Evolutionary conservation across 2,797 vertebrate species (phyloP).

Genomic region (Pyrocephalus nanus): DNA sequence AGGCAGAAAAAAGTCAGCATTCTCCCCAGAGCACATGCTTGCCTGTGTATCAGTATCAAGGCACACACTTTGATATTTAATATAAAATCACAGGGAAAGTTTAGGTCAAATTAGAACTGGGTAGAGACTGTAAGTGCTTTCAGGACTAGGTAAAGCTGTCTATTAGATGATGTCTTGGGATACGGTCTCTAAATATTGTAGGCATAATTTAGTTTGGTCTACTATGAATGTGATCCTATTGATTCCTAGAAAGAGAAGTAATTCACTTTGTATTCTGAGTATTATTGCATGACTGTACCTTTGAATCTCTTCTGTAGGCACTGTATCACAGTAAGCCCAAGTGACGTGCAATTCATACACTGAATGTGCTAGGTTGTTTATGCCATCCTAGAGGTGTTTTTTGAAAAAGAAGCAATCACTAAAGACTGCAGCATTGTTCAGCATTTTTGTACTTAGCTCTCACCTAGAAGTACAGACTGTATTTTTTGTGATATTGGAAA

Average conservation of each 20-base stretch:
- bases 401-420: background rate
- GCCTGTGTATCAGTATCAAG: background rate
- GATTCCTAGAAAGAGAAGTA: background rate
- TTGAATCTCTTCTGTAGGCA: background rate
- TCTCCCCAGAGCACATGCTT: background rate
- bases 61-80: background rate
- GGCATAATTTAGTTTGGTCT: background rate
- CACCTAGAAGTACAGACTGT: background rate
- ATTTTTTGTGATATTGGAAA: background rate
- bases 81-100: background rate
- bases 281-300: background rate
- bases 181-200: background rate
- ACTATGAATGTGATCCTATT: background rate
- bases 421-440: background rate
- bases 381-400: background rate
- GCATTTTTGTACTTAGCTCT: background rate
- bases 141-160: background rate
- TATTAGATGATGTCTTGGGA: background rate
- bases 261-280: background rate
- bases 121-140: background rate
- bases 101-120: background rate
- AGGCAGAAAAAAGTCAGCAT: background rate
- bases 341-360: background rate
- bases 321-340: background rate
- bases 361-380: background rate